Evolutionary conservation across 2,888 invertebrate species (phyloP).

Genomic region (Sinhomidia bicolor): DNA sequence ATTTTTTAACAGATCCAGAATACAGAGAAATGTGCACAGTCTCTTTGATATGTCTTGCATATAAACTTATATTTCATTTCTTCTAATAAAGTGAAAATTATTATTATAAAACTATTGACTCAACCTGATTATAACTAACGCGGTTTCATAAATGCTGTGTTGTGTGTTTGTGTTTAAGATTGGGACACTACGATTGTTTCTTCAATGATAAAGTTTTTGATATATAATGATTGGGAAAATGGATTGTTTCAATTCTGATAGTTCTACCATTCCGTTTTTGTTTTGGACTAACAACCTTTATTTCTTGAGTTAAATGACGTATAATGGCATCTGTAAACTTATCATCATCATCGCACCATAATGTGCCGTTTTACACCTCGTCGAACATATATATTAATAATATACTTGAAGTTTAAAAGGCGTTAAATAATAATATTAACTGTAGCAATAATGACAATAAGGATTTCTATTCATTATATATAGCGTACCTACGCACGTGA

Average conservation of each 20-base stretch:
- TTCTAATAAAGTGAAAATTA: conserved; percentile 27
- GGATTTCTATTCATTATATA: too few species aligned
- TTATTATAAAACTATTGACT: conserved; percentile 58
- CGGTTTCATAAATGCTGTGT: conserved; percentile 68
- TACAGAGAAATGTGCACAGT: conserved; percentile 69
- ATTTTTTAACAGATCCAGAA: conserved; percentile 69
- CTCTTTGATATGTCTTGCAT: conserved; percentile 75
- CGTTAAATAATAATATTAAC: not conserved
- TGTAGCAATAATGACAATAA: not conserved
- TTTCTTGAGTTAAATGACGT: not conserved
- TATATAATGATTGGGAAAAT: conserved; percentile 57
- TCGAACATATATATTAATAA: not conserved
- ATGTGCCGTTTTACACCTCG: not conserved
- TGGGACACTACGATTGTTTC: conserved; percentile 69
- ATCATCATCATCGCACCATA: too few species aligned
- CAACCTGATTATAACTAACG: conserved; percentile 55
- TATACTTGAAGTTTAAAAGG: too few species aligned
- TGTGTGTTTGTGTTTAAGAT: too few species aligned
- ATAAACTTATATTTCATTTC: conserved; percentile 36
- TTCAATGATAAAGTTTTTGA: too few species aligned
- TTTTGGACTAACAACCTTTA: not conserved
- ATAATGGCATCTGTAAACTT: not conserved
- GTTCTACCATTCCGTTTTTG: too few species aligned
- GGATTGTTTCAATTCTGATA: conserved; percentile 53
- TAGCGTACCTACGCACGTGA: too few species aligned